A percentile compares a stretch with the other conserved stretches of the same genome.
Evolutionary conservation across 1,140 invertebrate genomes (phyloP).

Genomic region (Periplaneta americana): DNA sequence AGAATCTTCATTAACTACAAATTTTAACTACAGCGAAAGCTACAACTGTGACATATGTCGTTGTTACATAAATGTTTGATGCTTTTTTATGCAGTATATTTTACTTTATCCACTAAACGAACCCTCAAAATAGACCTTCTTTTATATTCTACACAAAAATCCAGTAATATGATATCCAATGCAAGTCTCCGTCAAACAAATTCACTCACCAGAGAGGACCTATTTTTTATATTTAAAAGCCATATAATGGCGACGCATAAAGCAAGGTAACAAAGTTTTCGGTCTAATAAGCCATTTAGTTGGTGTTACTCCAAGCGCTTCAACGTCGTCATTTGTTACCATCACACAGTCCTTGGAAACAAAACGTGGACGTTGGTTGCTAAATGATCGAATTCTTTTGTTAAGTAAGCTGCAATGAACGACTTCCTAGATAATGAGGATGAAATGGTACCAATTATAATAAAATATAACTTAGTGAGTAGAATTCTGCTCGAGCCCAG

Average conservation of each 20-base stretch:
- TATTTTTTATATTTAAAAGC: neutral
- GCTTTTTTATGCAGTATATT: neutral
- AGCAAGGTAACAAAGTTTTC: neutral
- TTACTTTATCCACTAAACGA: neutral
- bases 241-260: neutral
- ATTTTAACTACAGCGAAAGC: too few species aligned
- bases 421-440: too few species aligned
- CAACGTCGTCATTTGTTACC: neutral
- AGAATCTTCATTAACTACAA: too few species aligned
- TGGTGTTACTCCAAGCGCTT: neutral
- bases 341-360: neutral
- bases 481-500: too few species aligned
- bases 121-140: neutral
- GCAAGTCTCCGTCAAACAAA: neutral
- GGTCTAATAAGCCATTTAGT: neutral
- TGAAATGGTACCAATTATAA: too few species aligned
- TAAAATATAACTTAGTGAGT: too few species aligned
- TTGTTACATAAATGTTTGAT: neutral
- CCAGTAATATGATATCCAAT: neutral
- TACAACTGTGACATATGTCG: neutral
- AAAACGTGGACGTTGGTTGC: neutral
- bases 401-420: too few species aligned
- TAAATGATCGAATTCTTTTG: neutral
- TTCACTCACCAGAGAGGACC: neutral
- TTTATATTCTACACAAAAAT: neutral